A percentile compares a stretch with the other conserved stretches of the same genome.
Evolutionary conservation across 2,797 vertebrate genomes (phyloP).

Genomic region (Gallirallus australis): DNA sequence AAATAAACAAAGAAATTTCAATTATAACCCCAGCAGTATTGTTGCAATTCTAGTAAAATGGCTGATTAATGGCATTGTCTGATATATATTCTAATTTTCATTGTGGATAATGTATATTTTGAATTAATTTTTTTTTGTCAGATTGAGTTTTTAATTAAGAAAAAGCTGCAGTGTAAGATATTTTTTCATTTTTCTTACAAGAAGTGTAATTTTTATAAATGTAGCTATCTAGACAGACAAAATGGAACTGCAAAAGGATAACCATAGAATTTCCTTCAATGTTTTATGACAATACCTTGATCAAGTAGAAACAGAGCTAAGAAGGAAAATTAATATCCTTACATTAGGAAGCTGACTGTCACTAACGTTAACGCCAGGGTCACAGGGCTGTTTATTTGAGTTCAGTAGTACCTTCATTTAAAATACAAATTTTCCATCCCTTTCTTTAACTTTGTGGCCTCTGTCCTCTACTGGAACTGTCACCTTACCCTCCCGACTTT

Average conservation of each 20-base stretch:
- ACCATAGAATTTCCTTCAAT: neutral
- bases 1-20: neutral
- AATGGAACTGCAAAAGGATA: neutral
- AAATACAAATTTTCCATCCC: neutral
- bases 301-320: neutral
- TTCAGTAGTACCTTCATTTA: neutral
- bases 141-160: conserved; percentile 55
- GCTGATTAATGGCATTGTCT: neutral
- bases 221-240: neutral
- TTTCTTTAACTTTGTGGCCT: neutral
- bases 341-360: neutral
- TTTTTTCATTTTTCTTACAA: conserved; percentile 10
- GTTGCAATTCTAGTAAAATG: neutral
- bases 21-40: neutral
- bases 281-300: neutral
- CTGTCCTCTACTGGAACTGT: neutral
- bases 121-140: neutral
- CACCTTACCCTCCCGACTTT: neutral
- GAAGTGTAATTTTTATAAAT: conserved; percentile 5
- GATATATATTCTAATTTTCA: neutral
- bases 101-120: conserved; percentile 22
- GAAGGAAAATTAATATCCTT: neutral
- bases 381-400: conserved; percentile 3
- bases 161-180: neutral
- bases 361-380: neutral